Percentiles rank a stretch among this genome's conserved stretches.
Conservation (phyloP, 2,888 invertebrate species). For the Buathra laborator region DNA sequence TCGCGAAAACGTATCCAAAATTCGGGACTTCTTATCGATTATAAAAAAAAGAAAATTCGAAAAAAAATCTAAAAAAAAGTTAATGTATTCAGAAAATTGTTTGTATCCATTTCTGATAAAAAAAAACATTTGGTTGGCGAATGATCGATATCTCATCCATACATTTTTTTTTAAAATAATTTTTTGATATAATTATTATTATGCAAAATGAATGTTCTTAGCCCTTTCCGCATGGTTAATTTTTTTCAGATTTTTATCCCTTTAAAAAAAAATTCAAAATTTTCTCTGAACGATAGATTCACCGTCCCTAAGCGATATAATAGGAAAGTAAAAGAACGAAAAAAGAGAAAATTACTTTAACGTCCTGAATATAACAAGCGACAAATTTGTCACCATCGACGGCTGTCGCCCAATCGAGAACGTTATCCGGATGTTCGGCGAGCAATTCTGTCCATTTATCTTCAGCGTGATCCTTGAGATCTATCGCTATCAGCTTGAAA, state of each 20-base stretch:
- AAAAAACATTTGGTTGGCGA: too few species aligned
- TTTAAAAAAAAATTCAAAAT: too few species aligned
- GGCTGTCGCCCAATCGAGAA: slow-evolving; percentile 95
- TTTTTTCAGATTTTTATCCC: not conserved
- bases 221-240: not conserved
- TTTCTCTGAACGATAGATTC: too few species aligned
- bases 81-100: not conserved
- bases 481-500: slow-evolving; percentile 94
- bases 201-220: too few species aligned
- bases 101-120: too few species aligned
- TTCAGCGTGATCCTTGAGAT: slow-evolving; percentile 90
- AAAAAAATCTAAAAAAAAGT: slow-evolving; percentile 8
- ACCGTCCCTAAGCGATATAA: too few species aligned
- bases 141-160: too few species aligned
- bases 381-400: slow-evolving; percentile 95
- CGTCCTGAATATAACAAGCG: slow-evolving; percentile 96
- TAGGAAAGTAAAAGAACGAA: not conserved
- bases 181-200: too few species aligned
- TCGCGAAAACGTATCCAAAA: too few species aligned
- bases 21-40: too few species aligned
- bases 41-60: not conserved
- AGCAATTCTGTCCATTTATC: slow-evolving; percentile 94
- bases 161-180: too few species aligned
- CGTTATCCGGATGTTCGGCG: slow-evolving; percentile 93
- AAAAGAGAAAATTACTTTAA: slow-evolving; percentile 90